Conservation (phyloP, 2,888 invertebrate genomes). For the Laspeyria flexula region DNA sequence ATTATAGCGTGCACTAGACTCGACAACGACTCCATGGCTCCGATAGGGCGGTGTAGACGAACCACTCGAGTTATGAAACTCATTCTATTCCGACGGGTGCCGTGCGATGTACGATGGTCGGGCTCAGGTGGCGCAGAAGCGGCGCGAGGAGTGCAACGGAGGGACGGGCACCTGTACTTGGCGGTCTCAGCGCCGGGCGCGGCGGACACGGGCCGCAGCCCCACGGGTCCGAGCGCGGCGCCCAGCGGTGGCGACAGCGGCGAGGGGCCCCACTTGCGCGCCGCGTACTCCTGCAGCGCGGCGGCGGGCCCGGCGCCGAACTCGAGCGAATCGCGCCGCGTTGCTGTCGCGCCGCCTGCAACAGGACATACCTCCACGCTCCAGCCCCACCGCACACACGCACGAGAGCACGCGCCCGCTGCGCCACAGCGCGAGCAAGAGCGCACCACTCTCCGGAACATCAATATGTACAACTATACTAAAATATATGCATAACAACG, state of each 20-base stretch:
- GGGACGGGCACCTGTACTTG: conserved; percentile 86
- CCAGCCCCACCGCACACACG: conserved; percentile 45
- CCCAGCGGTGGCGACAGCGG: conserved; percentile 90
- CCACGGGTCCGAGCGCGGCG: conserved; percentile 88
- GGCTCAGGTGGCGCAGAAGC: background rate
- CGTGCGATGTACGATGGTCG: background rate
- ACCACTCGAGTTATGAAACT: too few species aligned
- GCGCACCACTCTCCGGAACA: conserved; percentile 17
- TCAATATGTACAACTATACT: conserved; percentile 18
- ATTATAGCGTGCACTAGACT: conserved; percentile 9
- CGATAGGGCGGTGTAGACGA: too few species aligned
- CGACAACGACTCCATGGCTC: background rate
- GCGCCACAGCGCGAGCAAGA: too few species aligned
- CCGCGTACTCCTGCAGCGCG: conserved; percentile 81
- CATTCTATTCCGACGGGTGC: too few species aligned
- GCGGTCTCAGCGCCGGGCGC: conserved; percentile 97
- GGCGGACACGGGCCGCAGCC: conserved; percentile 86
- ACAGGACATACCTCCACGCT: conserved; percentile 64
- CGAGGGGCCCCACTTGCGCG: conserved; percentile 86
- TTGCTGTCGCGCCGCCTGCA: conserved; percentile 77
- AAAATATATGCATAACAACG: background rate
- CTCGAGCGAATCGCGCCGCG: conserved; percentile 86
- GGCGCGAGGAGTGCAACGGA: conserved; percentile 6
- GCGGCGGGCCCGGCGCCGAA: conserved; percentile 77
- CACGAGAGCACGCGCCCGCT: conserved; percentile 40